Conservation (phyloP, 2,113 vertebrate genomes). For the Pygathrix nemaeus region DNA sequence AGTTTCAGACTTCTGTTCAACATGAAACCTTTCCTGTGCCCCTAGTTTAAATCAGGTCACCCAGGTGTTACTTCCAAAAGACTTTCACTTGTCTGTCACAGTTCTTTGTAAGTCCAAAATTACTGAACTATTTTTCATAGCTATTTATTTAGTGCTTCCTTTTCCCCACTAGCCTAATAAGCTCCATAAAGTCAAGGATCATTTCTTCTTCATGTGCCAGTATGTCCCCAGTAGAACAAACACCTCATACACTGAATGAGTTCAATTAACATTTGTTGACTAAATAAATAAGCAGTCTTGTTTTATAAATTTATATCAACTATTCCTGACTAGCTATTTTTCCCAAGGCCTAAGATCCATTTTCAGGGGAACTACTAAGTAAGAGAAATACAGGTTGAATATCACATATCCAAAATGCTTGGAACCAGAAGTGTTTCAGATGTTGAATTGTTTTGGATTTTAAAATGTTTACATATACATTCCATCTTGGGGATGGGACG, state of each 20-base stretch:
- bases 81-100: not conserved
- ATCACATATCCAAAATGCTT: not conserved
- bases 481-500: not conserved
- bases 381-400: not conserved
- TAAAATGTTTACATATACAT: not conserved
- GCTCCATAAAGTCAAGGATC: not conserved
- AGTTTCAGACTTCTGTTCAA: not conserved
- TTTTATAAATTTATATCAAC: not conserved
- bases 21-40: not conserved
- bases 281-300: not conserved
- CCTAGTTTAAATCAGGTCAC: not conserved
- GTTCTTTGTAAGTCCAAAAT: not conserved
- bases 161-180: not conserved
- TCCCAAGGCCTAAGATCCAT: not conserved
- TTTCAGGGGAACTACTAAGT: not conserved
- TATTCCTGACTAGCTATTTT: not conserved
- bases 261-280: not conserved
- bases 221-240: not conserved
- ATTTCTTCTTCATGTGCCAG: not conserved
- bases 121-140: not conserved
- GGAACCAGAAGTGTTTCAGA: not conserved
- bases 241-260: not conserved
- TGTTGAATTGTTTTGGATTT: not conserved
- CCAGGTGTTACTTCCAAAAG: not conserved
- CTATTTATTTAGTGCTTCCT: not conserved